A percentile compares a stretch with the other conserved stretches of the same genome.
These are phyloP conservation scores for Archivesica marissinica DNA, from an alignment of 1,140 invertebrate genomes.

Conservation along the genomic window DNA sequence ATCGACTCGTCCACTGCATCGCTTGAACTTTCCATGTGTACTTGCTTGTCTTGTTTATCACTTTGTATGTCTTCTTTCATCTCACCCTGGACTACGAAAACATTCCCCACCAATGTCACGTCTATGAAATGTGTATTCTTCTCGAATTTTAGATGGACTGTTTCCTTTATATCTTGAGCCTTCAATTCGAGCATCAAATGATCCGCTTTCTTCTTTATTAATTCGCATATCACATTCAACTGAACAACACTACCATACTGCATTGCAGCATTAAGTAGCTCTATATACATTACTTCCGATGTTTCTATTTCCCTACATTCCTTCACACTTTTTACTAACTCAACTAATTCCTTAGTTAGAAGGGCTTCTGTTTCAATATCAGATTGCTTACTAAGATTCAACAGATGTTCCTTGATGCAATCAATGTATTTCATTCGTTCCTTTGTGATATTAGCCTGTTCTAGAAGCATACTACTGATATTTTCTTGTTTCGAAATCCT, in stretches of 20 bases:
- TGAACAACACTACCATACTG: neutral
- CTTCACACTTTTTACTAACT: neutral
- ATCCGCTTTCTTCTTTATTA: neutral
- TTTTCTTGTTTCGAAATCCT: slow-evolving; percentile 6
- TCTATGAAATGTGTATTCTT: neutral
- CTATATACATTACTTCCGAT: neutral
- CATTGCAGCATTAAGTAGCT: neutral
- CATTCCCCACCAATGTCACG: neutral
- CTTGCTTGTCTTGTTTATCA: neutral
- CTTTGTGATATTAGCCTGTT: neutral
- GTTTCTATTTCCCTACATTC: neutral
- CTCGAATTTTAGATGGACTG: neutral
- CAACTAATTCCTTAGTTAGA: neutral
- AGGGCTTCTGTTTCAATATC: neutral
- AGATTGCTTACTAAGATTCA: neutral
- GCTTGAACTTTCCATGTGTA: neutral
- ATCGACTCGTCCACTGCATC: neutral
- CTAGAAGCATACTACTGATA: neutral
- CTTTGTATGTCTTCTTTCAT: neutral
- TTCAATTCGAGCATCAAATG: neutral
- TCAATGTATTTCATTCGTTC: neutral
- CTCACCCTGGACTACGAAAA: neutral
- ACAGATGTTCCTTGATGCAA: neutral
- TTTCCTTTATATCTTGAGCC: neutral
- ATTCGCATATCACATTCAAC: neutral